phyloP scores from a whole-genome alignment of 2,113 vertebrate genomes.

The Amblyornis subalaris region DNA sequence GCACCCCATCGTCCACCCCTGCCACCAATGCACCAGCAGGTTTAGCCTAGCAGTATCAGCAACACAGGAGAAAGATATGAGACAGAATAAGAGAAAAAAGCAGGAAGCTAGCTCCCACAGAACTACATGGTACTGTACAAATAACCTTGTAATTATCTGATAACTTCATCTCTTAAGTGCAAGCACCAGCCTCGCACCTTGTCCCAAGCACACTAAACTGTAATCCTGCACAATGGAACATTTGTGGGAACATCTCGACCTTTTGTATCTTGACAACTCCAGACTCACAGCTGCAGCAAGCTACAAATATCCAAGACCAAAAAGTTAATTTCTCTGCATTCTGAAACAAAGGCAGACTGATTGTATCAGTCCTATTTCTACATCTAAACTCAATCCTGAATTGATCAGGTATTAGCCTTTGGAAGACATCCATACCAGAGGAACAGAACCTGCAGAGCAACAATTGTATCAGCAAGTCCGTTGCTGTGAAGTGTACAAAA shows the following conservation, averaged over 20 bases:
- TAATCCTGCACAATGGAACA: neutral
- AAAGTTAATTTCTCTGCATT: neutral
- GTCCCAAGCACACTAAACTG: neutral
- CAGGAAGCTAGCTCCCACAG: neutral
- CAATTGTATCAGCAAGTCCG: neutral
- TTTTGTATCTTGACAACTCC: neutral
- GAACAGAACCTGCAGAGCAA: neutral
- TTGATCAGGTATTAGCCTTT: neutral
- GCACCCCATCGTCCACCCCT: accelerated
- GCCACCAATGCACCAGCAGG: neutral
- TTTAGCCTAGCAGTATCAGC: neutral
- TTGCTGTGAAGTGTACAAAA: neutral
- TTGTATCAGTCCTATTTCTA: neutral
- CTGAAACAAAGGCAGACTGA: neutral
- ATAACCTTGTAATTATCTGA: neutral
- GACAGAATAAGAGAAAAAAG: neutral
- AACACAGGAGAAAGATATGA: neutral
- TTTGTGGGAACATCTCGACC: accelerated
- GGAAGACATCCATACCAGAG: neutral
- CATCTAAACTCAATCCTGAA: neutral
- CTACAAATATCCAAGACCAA: neutral
- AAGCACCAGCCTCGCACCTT: neutral
- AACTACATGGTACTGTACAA: neutral
- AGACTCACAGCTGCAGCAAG: neutral
- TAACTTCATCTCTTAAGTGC: neutral